A percentile compares a stretch with the other conserved stretches of the same genome.
These are phyloP conservation scores for Acanthisitta chloris DNA, from an alignment of 2,113 vertebrate species.

Conservation along the genomic window DNA sequence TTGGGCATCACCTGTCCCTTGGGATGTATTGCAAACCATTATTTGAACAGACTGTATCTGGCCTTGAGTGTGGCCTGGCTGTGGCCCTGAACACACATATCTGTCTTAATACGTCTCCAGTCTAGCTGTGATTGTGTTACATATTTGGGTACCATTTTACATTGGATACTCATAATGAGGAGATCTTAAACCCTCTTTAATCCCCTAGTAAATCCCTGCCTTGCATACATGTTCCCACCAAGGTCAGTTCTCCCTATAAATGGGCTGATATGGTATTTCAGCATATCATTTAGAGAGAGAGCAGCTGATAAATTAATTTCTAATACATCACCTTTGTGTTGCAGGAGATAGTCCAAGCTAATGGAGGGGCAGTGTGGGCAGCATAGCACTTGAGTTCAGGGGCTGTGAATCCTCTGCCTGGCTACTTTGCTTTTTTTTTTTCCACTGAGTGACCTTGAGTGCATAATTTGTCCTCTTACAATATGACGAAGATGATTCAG, in stretches of 20 bases:
- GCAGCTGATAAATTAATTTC: neutral
- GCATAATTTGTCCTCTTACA: neutral
- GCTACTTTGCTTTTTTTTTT: neutral
- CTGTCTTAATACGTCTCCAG: neutral
- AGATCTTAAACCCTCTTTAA: neutral
- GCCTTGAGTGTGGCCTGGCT: neutral
- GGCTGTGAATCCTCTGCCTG: neutral
- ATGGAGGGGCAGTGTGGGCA: neutral
- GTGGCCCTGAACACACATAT: neutral
- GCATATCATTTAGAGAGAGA: neutral
- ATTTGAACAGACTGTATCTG: neutral
- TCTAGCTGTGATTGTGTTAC: neutral
- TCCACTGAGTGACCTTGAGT: neutral
- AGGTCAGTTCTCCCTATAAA: neutral
- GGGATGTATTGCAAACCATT: neutral
- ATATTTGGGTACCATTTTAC: neutral
- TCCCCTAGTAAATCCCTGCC: neutral
- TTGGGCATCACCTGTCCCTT: neutral
- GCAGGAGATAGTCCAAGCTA: neutral
- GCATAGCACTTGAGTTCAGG: neutral
- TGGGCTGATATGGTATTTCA: neutral
- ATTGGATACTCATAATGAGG: neutral
- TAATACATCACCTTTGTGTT: neutral
- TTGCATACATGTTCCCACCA: neutral
- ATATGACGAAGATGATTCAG: neutral